Evolutionary conservation across 2,797 vertebrate genomes (phyloP).

Genomic region (Phrynocephalus vlangalii): DNA sequence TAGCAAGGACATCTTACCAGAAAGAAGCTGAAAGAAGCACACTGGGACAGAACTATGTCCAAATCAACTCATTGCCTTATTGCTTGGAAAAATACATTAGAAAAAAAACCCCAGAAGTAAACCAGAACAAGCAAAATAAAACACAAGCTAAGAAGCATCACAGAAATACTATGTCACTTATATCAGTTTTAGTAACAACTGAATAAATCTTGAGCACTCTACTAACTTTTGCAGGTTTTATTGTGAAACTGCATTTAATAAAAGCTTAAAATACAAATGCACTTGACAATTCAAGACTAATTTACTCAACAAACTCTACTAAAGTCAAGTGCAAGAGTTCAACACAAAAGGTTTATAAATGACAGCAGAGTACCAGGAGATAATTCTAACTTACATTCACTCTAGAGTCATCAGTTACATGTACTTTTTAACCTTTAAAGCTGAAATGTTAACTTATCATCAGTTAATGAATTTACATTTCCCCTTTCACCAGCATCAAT

Average conservation of each 20-base stretch:
- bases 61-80: too few species aligned
- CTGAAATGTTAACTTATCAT: conserved; percentile 35
- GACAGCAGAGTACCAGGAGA: conserved; percentile 22
- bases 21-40: too few species aligned
- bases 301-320: conserved; percentile 36
- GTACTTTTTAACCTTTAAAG: conserved; percentile 49
- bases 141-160: not conserved
- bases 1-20: not conserved
- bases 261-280: conserved; percentile 8
- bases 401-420: conserved; percentile 37
- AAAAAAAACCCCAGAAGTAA: not conserved
- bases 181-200: too few species aligned
- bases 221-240: conserved; percentile 23
- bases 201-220: not conserved
- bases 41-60: too few species aligned
- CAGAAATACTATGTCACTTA: too few species aligned
- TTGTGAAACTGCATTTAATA: conserved; percentile 16
- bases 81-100: not conserved
- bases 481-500: conserved; percentile 47
- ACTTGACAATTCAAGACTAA: conserved; percentile 20
- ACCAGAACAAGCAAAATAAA: not conserved
- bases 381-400: conserved; percentile 41
- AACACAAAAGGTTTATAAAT: conserved; percentile 31
- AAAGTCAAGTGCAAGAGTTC: conserved; percentile 31
- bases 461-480: conserved; percentile 41